Evolutionary conservation across 2,113 vertebrate genomes (phyloP).

Genomic region (Albula glossodonta): DNA sequence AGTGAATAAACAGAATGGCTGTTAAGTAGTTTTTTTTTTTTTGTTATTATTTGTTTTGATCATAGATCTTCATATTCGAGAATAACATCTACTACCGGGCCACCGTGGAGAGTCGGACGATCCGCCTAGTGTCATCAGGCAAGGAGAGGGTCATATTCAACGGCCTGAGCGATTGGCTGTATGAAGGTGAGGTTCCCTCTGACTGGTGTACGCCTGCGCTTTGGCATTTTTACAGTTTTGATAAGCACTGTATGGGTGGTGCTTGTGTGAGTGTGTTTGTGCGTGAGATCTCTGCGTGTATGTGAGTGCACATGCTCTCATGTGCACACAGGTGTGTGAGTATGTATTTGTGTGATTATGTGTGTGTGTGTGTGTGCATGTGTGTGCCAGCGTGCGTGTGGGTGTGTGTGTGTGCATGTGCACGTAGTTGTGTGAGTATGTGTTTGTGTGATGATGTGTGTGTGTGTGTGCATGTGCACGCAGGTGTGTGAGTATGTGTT

Average conservation of each 20-base stretch:
- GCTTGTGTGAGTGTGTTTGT: too few relatives aligned
- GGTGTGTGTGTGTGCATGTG: neutral
- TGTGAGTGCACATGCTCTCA: neutral
- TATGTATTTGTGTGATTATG: neutral
- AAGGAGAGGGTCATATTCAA: conserved; percentile 92
- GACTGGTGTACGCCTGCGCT: too few relatives aligned
- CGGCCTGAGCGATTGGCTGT: conserved; percentile 95
- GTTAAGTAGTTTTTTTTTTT: neutral
- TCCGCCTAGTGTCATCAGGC: conserved; percentile 91
- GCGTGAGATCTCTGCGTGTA: neutral
- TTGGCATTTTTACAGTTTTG: too few relatives aligned
- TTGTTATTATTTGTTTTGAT: conserved; percentile 19
- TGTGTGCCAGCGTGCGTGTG: neutral
- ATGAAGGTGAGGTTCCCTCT: conserved; percentile 80
- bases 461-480: neutral
- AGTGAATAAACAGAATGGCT: too few relatives aligned
- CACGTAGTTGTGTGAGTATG: neutral
- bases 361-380: neutral
- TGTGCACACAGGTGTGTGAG: too few relatives aligned
- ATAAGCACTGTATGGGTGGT: too few relatives aligned
- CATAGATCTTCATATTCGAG: conserved; percentile 95
- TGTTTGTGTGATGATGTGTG: neutral
- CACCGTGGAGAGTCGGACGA: conserved; percentile 81
- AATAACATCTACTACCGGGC: conserved; percentile 98
- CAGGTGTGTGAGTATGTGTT: neutral